These are phyloP conservation scores for Aleiodes leptofemur DNA, from an alignment of 2,888 invertebrate genomes.

Conservation along the genomic window DNA sequence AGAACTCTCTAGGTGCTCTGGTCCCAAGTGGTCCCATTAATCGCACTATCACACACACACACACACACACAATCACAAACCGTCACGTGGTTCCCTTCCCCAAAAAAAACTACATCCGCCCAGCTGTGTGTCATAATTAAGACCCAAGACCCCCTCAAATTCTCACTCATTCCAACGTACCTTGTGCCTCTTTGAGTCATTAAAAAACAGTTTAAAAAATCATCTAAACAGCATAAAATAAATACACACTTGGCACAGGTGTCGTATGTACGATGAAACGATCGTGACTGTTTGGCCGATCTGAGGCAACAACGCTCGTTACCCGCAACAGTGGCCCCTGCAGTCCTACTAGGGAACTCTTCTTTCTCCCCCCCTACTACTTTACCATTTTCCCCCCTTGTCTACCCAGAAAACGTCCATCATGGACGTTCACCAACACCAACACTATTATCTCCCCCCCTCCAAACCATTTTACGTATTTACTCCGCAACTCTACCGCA, in stretches of 20 bases:
- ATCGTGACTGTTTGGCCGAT: slow-evolving; percentile 68
- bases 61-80: neutral
- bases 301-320: slow-evolving; percentile 57
- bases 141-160: too few relatives aligned
- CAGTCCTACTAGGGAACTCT: slow-evolving; percentile 59
- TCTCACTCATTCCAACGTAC: too few relatives aligned
- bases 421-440: slow-evolving; percentile 40
- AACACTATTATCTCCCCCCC: neutral
- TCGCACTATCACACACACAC: slow-evolving; percentile 11
- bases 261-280: slow-evolving; percentile 68
- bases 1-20: neutral
- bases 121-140: too few relatives aligned
- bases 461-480: neutral
- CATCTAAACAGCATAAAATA: neutral
- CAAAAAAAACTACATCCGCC: too few relatives aligned
- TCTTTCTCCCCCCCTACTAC: slow-evolving; percentile 44
- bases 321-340: slow-evolving; percentile 62
- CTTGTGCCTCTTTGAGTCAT: too few relatives aligned
- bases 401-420: slow-evolving; percentile 14
- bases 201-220: too few relatives aligned
- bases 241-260: slow-evolving; percentile 45
- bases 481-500: slow-evolving; percentile 40
- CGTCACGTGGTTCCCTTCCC: too few relatives aligned
- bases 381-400: slow-evolving; percentile 42
- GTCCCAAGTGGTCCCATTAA: slow-evolving; percentile 33